phyloP scores from a whole-genome alignment of 2,797 vertebrate genomes.

The Chaetodon trifasciatus region DNA sequence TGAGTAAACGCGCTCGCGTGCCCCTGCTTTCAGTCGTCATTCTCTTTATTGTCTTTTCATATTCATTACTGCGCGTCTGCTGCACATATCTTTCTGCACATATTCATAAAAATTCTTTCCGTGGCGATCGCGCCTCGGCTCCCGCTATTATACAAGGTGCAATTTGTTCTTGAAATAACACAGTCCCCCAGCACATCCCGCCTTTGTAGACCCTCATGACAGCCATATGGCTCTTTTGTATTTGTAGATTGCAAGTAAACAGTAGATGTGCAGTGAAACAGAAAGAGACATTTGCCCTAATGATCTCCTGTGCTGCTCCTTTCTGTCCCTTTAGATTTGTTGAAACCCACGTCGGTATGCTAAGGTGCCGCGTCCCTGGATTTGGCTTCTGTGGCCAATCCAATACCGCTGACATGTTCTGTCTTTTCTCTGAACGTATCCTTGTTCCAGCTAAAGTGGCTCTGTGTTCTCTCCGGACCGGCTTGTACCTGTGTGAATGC shows the following conservation, averaged over 20 bases:
- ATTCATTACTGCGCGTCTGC: slow-evolving; percentile 9
- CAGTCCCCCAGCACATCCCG: slow-evolving; percentile 20
- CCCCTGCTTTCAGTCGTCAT: neutral
- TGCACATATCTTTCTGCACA: slow-evolving; percentile 8
- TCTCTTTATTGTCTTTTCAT: slow-evolving; percentile 3
- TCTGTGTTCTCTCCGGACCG: slow-evolving; percentile 54
- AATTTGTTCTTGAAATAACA: slow-evolving; percentile 58
- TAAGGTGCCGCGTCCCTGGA: slow-evolving; percentile 42
- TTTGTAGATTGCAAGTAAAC: slow-evolving; percentile 61
- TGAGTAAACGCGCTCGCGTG: neutral
- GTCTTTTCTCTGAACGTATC: slow-evolving; percentile 45
- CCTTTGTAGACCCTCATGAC: slow-evolving; percentile 44
- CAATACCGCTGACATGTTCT: slow-evolving; percentile 48
- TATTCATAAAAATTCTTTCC: slow-evolving; percentile 32
- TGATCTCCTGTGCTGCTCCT: slow-evolving; percentile 65
- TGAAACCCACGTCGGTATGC: slow-evolving; percentile 42
- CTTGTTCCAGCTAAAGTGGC: slow-evolving; percentile 62
- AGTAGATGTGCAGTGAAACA: slow-evolving; percentile 68
- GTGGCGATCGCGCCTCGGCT: slow-evolving; percentile 28
- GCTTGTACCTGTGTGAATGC: slow-evolving; percentile 62
- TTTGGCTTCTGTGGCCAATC: slow-evolving; percentile 57
- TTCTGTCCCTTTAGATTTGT: slow-evolving; percentile 67
- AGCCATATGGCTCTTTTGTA: slow-evolving; percentile 63
- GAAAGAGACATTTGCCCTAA: slow-evolving; percentile 75
- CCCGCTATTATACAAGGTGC: slow-evolving; percentile 21